Base-by-base conservation (phyloP, 2,797 vertebrate species). In the Danio kyathit region DNA sequence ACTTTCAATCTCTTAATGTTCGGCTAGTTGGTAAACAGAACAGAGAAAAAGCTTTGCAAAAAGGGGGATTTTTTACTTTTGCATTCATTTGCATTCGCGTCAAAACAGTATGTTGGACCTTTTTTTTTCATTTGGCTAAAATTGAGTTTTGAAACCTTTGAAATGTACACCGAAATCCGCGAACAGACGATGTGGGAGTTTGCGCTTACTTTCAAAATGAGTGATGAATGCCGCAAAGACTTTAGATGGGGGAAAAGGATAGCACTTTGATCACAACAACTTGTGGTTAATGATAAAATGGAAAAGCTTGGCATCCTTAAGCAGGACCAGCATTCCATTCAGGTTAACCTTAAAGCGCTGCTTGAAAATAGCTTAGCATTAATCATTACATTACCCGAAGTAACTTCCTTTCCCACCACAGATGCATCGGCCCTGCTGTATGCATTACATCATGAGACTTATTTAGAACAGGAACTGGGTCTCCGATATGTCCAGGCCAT, bases 1-100 rank as follows among this genome's bases (percentile, higher is more conserved):
- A 89, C 87, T 89, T 88, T 87, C 75, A 79, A 80, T 78, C 80
- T 83, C 64, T 71, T 59, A 81, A 72, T 51, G 41, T 78, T 86
- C 72, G 72, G 72, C 80, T 84, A 73, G 63, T 60, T 80, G 57
- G 82, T 87, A 86, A 87, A 86, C 88, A 88, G 73, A 57, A 74
- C 56, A 38, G 52, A 82, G 48, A 78, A 72, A 66, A 63, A 81
- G 64, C 78, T 67, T 21, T 72, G 48, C 76, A 76, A 74, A 75
- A 87, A 80, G 86, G 89, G 90, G 91, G 89, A 90, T 86, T 92
- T 93, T 91, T 90, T 82, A 89, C 89, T 86, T 90, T 89, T 90
- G 85, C 88, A 90, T 90, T 89, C 2, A 89, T 93, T 91, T 92
- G 84, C 90, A 90, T 91, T 84, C 43, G 43, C 88, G 88, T 88